Conservation (phyloP, 2,797 vertebrate genomes). For the Antennarius maculatus region DNA sequence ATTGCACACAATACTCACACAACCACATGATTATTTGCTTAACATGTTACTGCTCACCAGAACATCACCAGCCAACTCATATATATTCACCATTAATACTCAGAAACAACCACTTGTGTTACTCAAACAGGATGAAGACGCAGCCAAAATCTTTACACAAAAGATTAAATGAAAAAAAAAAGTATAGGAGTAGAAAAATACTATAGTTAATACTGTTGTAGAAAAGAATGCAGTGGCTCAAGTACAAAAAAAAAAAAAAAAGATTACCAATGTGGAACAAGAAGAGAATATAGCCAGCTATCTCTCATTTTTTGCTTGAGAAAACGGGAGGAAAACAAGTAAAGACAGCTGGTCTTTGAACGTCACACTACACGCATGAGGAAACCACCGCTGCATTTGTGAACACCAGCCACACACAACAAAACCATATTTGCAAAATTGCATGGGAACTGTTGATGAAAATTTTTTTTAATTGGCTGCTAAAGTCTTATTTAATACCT, state of each 20-base stretch:
- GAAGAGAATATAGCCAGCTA: constrained; percentile 85
- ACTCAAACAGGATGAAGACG: constrained; percentile 32
- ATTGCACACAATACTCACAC: constrained; percentile 51
- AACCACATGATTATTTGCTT: constrained; percentile 43
- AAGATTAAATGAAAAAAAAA: constrained; percentile 35
- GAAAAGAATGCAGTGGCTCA: constrained; percentile 64
- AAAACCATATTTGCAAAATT: not conserved
- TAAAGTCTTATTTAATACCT: not conserved
- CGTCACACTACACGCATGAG: constrained; percentile 17
- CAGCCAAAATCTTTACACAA: constrained; percentile 30
- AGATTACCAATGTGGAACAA: constrained; percentile 34
- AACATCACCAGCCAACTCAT: constrained; percentile 39
- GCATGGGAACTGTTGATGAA: not conserved
- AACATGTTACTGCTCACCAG: constrained; percentile 38
- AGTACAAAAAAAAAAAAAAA: constrained; percentile 56
- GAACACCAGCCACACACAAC: not conserved
- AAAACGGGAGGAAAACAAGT: constrained; percentile 55
- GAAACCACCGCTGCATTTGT: constrained; percentile 42
- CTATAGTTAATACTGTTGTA: constrained; percentile 49
- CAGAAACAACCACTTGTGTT: constrained; percentile 13
- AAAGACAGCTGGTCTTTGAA: constrained; percentile 39
- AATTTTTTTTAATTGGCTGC: not conserved
- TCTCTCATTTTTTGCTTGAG: constrained; percentile 75
- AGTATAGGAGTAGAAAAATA: constrained; percentile 66
- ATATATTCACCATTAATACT: constrained; percentile 29